phyloP scores from a whole-genome alignment of 92 coral and sea anemone species.

The Galaxea fascicularis region DNA sequence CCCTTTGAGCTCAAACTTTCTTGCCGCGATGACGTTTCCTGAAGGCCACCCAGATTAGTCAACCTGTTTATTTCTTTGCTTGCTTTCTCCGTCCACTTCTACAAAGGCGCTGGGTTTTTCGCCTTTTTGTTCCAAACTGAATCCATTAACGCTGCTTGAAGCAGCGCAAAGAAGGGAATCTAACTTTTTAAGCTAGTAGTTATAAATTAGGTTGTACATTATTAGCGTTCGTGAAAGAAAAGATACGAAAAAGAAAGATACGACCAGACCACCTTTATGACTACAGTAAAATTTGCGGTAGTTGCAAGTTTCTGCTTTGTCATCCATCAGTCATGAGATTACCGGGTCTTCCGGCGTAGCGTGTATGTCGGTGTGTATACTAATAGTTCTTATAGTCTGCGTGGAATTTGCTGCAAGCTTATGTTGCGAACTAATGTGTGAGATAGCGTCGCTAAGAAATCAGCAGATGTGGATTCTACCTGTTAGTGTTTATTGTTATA shows the following conservation, averaged over 20 bases:
- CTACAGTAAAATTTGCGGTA: background rate
- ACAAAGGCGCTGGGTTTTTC: background rate
- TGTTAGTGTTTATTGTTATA: too few relatives aligned
- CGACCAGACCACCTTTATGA: constrained; percentile 3
- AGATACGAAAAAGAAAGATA: background rate
- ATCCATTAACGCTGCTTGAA: background rate
- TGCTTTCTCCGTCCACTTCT: background rate
- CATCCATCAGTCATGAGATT: too few relatives aligned
- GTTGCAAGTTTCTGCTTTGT: background rate
- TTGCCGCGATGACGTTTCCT: background rate
- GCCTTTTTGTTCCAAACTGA: background rate
- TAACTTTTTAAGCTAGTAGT: background rate
- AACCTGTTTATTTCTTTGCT: background rate
- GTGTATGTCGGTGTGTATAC: background rate
- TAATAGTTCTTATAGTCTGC: background rate
- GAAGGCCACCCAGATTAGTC: background rate
- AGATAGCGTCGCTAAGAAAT: too few relatives aligned
- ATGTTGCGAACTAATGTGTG: too few relatives aligned
- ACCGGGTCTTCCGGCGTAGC: background rate
- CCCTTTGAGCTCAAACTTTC: background rate
- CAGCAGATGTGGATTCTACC: too few relatives aligned
- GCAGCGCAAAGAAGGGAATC: background rate
- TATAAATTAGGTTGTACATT: background rate
- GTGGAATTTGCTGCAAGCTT: background rate
- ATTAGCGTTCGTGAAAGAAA: background rate